Evolutionary conservation across 2,888 invertebrate genomes (phyloP).

Genomic region (Patella caerulea): DNA sequence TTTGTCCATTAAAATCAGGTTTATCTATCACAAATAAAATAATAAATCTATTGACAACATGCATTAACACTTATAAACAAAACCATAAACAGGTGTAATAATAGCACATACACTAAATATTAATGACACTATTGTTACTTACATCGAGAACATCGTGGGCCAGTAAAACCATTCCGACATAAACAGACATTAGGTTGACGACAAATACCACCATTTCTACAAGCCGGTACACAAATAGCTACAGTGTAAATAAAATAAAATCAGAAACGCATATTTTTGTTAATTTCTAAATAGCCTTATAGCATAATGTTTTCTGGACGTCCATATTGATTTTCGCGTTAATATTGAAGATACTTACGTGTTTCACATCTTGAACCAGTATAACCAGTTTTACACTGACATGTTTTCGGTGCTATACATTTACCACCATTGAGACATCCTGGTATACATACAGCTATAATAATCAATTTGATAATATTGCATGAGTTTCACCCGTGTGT

Average conservation of each 20-base stretch:
- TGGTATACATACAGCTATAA: conserved; percentile 37
- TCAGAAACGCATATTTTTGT: too few species aligned
- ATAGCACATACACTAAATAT: neutral
- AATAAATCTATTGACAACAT: neutral
- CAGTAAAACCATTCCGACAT: conserved; percentile 31
- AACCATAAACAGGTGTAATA: neutral
- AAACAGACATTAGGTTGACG: conserved; percentile 35
- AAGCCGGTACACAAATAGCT: conserved; percentile 37
- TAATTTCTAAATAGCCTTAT: too few species aligned
- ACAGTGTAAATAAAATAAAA: neutral
- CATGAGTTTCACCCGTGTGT: too few species aligned
- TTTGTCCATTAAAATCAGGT: too few species aligned
- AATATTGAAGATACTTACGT: conserved; percentile 19
- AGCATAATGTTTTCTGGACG: too few species aligned
- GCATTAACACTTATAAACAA: neutral
- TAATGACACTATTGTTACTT: neutral
- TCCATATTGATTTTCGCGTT: too few species aligned
- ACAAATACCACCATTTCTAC: conserved; percentile 39
- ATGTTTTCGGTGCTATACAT: conserved; percentile 43
- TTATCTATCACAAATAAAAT: neutral
- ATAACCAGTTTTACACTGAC: conserved; percentile 44
- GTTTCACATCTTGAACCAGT: conserved; percentile 32
- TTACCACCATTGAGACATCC: conserved; percentile 47
- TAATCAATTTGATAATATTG: too few species aligned
- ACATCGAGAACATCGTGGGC: conserved; percentile 30